A percentile compares a stretch with the other conserved stretches of the same genome.
Evolutionary conservation across 2,113 vertebrate species (phyloP).

Genomic region (Probosciger aterrimus): DNA sequence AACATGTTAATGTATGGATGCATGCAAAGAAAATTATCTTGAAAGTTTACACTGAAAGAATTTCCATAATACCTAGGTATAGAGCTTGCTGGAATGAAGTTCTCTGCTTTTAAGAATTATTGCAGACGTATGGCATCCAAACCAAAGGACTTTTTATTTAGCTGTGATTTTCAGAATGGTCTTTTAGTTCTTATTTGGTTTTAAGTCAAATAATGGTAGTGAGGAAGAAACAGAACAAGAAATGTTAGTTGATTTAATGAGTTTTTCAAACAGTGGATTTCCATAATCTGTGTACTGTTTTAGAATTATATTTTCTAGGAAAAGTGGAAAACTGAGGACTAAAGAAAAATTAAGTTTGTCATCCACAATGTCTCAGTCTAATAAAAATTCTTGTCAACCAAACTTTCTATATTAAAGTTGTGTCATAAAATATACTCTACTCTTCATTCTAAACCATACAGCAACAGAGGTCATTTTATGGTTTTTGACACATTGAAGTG

Average conservation of each 20-base stretch:
- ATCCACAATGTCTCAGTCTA: background rate
- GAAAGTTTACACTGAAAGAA: background rate
- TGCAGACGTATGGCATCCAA: background rate
- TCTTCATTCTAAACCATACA: background rate
- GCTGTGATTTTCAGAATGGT: background rate
- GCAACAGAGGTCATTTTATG: background rate
- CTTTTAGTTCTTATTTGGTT: background rate
- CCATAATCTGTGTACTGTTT: background rate
- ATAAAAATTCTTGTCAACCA: background rate
- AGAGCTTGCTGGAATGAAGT: background rate
- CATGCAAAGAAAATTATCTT: background rate
- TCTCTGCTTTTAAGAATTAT: background rate
- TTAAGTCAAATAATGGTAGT: background rate
- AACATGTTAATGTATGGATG: background rate
- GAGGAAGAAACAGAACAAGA: background rate
- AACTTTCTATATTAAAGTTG: background rate
- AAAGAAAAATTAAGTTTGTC: background rate
- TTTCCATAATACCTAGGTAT: background rate
- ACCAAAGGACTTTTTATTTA: background rate
- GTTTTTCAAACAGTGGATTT: background rate
- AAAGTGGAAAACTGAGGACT: background rate
- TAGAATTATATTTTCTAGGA: background rate
- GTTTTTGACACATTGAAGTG: background rate
- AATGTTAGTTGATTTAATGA: background rate
- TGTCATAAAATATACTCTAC: background rate